phyloP scores from a whole-genome alignment of 2,888 invertebrate genomes.

The Leptinotarsa peninsularis region DNA sequence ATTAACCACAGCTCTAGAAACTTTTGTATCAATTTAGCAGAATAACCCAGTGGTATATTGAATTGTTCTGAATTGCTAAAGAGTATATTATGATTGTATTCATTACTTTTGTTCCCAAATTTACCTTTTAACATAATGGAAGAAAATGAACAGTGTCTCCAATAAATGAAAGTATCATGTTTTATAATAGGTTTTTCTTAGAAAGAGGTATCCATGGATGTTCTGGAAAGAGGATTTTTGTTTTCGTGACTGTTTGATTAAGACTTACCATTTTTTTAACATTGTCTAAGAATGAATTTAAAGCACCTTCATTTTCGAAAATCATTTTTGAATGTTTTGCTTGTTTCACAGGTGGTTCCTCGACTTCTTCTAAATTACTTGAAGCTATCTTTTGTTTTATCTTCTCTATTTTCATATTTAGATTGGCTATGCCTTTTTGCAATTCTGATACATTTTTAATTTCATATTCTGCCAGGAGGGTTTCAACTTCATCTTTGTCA shows the following conservation, averaged over 20 bases:
- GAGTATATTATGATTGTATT: too few relatives aligned
- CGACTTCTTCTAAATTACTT: constrained; percentile 69
- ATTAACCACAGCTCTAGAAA: too few relatives aligned
- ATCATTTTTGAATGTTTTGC: constrained; percentile 64
- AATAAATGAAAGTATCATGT: too few relatives aligned
- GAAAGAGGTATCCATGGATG: too few relatives aligned
- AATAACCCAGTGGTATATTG: too few relatives aligned
- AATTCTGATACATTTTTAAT: constrained; percentile 83
- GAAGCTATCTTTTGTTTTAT: constrained; percentile 82
- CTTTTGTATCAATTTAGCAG: too few relatives aligned
- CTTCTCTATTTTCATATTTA: constrained; percentile 81
- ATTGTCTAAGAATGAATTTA: constrained; percentile 69
- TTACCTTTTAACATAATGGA: too few relatives aligned
- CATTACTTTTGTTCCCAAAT: too few relatives aligned
- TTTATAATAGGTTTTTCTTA: too few relatives aligned
- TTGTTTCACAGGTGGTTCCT: constrained; percentile 64
- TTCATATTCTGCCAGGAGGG: constrained; percentile 80
- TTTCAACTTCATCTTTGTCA: constrained; percentile 71
- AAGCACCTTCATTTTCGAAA: constrained; percentile 64
- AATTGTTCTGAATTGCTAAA: too few relatives aligned
- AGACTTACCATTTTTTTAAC: constrained; percentile 73
- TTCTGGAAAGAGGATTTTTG: neutral
- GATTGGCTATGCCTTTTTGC: constrained; percentile 77
- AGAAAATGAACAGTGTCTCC: too few relatives aligned
- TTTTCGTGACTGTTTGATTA: neutral